Base-by-base conservation (phyloP, 2,113 vertebrate species). In the Smithornis capensis region DNA sequence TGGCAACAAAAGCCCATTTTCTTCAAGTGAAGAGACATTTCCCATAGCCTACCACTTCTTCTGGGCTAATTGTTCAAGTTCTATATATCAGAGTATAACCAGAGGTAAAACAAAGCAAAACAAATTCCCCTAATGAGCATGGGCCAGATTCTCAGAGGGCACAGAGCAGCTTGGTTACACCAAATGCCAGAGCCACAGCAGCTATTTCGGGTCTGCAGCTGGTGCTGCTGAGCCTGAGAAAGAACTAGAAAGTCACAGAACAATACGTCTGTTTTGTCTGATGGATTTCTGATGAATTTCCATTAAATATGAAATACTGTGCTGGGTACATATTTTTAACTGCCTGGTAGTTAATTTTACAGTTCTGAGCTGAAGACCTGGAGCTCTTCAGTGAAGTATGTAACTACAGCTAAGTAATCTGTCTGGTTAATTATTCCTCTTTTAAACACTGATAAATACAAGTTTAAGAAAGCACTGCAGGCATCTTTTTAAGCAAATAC, bases 221-320 rank as follows among this genome's bases (percentile, higher is more conserved):
- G 83, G 37, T 35, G 45, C 27, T 53, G 35, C 35, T 7, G 56
- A 88, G 49, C 53, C 78, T 7, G 16, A 92, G 82, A 92, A 92
- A 60, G 57, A 92, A 19, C 62, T 31, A 47, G 71, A 86, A 90
- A 55, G 80, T 7, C 70, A 45, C 31, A 82, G 68, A 86, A 76
- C 45, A 79, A 71, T 88, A 27, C 6, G 25, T 74, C 79, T 75
- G 28, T 37, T 88, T 45, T 90, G 95, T 95, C 37, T 62, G 88
- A 94, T 87, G 83, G 83, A 57, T 64, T 96, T 53, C 92, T 94
- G 88, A 97, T 87, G 65, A 87, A 76, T 90, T 92, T 71, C 86
- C 83, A 96, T 87, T 96, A 92, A 95, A 93, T 83, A 92, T 96
- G 64, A 94, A 88, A 96, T 42, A 96, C 28, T 56, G 68, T 19